These are phyloP conservation scores for Azorinus chamasolen DNA, from an alignment of 2,888 invertebrate species.

Conservation along the genomic window DNA sequence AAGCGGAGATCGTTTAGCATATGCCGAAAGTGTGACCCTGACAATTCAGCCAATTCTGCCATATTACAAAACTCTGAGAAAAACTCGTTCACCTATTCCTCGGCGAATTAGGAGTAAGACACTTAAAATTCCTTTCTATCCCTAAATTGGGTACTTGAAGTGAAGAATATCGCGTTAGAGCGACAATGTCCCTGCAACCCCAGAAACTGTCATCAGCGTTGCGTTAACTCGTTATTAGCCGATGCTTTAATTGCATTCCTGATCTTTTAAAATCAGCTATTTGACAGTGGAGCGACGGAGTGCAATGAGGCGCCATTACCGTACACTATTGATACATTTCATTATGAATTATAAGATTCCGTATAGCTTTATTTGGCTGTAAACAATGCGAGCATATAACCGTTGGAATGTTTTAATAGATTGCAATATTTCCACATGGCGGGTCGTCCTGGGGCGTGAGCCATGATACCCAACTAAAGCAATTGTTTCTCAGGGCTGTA, in stretches of 20 bases:
- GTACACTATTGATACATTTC: slow-evolving; percentile 39
- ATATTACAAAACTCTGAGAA: slow-evolving; percentile 32
- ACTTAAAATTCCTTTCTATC: slow-evolving; percentile 33
- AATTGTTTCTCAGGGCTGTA: too few relatives aligned
- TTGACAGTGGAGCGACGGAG: slow-evolving; percentile 9
- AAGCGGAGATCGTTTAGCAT: slow-evolving; percentile 58
- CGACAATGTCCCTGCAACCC: slow-evolving; percentile 38
- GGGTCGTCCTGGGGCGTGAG: slow-evolving; percentile 7
- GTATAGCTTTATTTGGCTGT: slow-evolving; percentile 3
- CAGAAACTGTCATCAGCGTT: slow-evolving; percentile 44
- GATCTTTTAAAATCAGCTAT: slow-evolving; percentile 18
- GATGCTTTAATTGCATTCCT: slow-evolving; percentile 47
- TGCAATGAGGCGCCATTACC: slow-evolving; percentile 19
- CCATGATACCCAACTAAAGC: slow-evolving; percentile 5
- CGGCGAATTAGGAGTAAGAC: slow-evolving; percentile 16
- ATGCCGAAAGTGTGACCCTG: slow-evolving; percentile 40
- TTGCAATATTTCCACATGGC: slow-evolving; percentile 29
- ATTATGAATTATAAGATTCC: slow-evolving; percentile 32
- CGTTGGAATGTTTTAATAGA: slow-evolving; percentile 32
- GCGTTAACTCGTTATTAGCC: slow-evolving; percentile 53
- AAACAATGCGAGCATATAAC: slow-evolving; percentile 30
- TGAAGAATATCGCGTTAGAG: slow-evolving; percentile 28
- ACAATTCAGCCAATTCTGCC: slow-evolving; percentile 38
- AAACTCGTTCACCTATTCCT: slow-evolving; percentile 30
- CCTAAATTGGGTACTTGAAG: slow-evolving; percentile 40